Evolutionary conservation across 37 sponge, comb jelly and placozoan species (phyloP), one percentile per base, ranked within the genome.

Genomic region (Axinella damicornis): DNA sequence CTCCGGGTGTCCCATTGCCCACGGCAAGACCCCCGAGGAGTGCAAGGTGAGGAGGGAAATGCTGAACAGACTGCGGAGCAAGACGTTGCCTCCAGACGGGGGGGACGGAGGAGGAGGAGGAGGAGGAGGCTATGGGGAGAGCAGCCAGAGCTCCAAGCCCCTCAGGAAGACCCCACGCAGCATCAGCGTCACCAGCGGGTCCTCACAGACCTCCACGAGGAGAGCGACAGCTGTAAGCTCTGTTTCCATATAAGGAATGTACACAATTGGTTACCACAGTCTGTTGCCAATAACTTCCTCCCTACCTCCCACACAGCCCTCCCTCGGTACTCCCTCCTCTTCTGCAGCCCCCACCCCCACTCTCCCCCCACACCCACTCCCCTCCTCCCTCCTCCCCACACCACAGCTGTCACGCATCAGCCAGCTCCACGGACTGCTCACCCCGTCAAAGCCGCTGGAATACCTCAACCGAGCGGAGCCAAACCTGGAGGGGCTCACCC

Each of bases 1-100:
- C 25, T 93, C 94, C 0, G 94, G 94, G 5, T 93, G 94, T 70
- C 94, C 94, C n/a, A 2, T 52, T 16, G 89, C 89, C 22, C 83
- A 83, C 21, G 89, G 89, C 31, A 89, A 83, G 78, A 89, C 89
- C 16, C 78, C 83, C 0, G 89, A 83, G 39, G 89, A 89, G 60
- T 89, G 89, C 73, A 69, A 59, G 56, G 69, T 77, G 32, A 54
- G 92, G 0, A 69, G 90, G 27, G 75, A 83, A 28, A 85, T 71
- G 63, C 85, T 90, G 21, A 83, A 83, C 59, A 63, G 70, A 18
- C 74, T 90, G 53, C 34, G 77, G 1, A 54, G 14, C 0, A 78
- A 83, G 80, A 35, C 54, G n/a, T 21, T 67, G 54, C 73, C 70
- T 1, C 74, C 75, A 11, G 19, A 25, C 5, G 57, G 32, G 24